A percentile compares a stretch with the other conserved stretches of the same genome.
Evolutionary conservation across 2,797 vertebrate genomes (phyloP).

Genomic region (Perodicticus potto): DNA sequence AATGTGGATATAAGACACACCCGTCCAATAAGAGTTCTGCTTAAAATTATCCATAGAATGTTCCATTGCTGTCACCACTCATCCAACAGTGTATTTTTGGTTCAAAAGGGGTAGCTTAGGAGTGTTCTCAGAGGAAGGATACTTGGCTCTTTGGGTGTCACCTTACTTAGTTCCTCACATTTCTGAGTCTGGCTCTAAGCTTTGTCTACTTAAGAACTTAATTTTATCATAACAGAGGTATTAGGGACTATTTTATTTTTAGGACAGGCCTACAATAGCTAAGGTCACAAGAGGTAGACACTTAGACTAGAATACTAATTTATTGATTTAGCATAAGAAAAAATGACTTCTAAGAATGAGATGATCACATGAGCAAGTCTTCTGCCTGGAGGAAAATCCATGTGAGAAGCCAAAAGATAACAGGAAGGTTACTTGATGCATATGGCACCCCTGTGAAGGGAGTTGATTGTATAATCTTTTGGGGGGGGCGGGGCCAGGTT

Average conservation of each 20-base stretch:
- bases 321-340: slow-evolving; percentile 27
- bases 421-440: background rate
- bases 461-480: slow-evolving; percentile 49
- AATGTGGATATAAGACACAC: background rate
- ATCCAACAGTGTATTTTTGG: slow-evolving; percentile 9
- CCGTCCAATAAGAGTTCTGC: background rate
- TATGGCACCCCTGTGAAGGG: background rate
- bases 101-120: background rate
- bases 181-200: background rate
- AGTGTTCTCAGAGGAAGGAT: background rate
- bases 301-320: slow-evolving; percentile 16
- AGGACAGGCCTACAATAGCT: background rate
- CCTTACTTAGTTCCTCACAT: background rate
- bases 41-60: slow-evolving; percentile 42
- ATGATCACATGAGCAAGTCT: slow-evolving; percentile 31
- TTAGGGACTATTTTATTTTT: slow-evolving; percentile 19
- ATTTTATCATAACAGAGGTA: background rate
- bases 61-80: background rate
- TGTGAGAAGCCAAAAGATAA: slow-evolving; percentile 18
- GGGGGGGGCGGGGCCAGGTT: no score
- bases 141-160: background rate
- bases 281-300: background rate
- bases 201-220: slow-evolving; percentile 10
- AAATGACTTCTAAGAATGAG: slow-evolving; percentile 29
- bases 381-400: slow-evolving; percentile 43